phyloP scores from a whole-genome alignment of 2,888 invertebrate species.

The Aricia artaxerxes region DNA sequence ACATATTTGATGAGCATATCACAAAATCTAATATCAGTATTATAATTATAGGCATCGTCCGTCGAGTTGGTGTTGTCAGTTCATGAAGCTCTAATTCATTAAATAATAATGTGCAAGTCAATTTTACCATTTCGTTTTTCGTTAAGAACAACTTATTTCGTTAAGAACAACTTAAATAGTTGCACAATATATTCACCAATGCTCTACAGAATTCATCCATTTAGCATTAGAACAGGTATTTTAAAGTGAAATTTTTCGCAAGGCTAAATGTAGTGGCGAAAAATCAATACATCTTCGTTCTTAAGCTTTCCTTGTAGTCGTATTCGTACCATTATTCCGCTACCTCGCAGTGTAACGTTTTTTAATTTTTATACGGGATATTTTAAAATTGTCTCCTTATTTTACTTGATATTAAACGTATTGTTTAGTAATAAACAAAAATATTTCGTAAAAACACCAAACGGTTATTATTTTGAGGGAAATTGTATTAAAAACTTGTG shows the following conservation, averaged over 20 bases:
- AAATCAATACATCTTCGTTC: constrained; percentile 20
- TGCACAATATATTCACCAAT: background rate
- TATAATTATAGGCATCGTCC: background rate
- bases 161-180: background rate
- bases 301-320: constrained; percentile 30
- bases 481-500: background rate
- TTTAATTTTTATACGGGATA: background rate
- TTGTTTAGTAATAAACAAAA: background rate
- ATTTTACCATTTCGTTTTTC: background rate
- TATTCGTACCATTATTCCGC: background rate
- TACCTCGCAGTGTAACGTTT: constrained; percentile 40
- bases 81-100: background rate
- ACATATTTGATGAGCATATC: background rate
- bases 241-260: constrained; percentile 14
- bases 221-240: constrained; percentile 21
- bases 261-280: constrained; percentile 18
- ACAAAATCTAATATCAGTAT: background rate
- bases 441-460: background rate
- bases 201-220: constrained; percentile 8
- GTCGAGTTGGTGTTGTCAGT: background rate
- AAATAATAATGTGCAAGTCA: background rate
- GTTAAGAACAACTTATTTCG: background rate
- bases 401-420: background rate
- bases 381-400: background rate
- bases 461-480: background rate